Evolutionary conservation across 2,113 vertebrate species (phyloP).

Genomic region (Tachycineta bicolor): DNA sequence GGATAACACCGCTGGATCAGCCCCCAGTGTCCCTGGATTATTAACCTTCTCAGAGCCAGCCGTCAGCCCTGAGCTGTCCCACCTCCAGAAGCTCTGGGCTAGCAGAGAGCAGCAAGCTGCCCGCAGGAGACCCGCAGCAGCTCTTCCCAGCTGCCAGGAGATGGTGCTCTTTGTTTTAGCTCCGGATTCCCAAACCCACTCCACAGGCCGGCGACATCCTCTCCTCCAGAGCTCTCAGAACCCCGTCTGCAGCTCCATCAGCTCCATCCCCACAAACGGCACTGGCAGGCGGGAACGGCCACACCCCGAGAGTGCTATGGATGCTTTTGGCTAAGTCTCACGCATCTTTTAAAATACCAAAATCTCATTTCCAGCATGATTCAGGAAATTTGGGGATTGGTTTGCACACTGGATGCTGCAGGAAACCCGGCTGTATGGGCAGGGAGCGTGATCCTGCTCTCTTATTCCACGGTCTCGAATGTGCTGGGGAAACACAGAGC

Average conservation of each 20-base stretch:
- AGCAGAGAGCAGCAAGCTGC: not conserved
- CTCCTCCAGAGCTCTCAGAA: not conserved
- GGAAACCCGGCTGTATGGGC: not conserved
- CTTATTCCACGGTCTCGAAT: not conserved
- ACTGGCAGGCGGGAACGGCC: not conserved
- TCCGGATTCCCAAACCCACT: not conserved
- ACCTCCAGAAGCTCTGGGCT: not conserved
- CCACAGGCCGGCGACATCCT: not conserved
- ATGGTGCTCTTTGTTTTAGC: conserved; percentile 61
- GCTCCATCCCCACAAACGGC: not conserved
- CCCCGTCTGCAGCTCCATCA: not conserved
- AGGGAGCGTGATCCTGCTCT: accelerated
- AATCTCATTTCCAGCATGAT: too few relatives aligned
- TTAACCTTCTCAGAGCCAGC: not conserved
- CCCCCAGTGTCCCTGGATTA: not conserved
- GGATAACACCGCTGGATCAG: not conserved
- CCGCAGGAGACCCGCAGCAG: not conserved
- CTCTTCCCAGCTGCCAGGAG: conserved; percentile 40
- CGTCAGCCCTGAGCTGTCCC: not conserved
- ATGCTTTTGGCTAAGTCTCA: too few relatives aligned
- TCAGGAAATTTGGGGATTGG: not conserved
- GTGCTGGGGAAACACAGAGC: not conserved
- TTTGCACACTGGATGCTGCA: not conserved
- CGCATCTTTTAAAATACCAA: too few relatives aligned
- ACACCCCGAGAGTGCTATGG: accelerated